Evolutionary conservation across 2,797 vertebrate genomes (phyloP), one percentile per base, ranked within the genome.

Genomic region (Monodelphis domestica): DNA sequence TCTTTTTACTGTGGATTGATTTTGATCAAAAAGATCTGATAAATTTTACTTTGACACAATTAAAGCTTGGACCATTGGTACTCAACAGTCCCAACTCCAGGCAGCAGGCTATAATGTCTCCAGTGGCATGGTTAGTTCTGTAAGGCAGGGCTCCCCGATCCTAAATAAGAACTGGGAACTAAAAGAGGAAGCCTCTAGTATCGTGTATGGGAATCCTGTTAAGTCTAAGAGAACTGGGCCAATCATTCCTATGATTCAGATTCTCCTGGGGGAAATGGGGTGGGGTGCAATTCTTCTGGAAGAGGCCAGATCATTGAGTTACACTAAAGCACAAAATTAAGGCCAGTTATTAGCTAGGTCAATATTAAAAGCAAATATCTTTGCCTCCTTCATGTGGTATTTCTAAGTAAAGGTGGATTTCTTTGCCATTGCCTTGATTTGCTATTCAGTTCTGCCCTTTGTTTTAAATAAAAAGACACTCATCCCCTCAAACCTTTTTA

Each of bases 401-500:
- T 50, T 45, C 70, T 50, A 84, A 45, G 70, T 50, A 26, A 50
- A 84, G 33, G 70, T 26, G 15, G 70, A 45, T 84, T 84, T 84
- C 33, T 84, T 26, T 50, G 38, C 10, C 1, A 26, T 45, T 84
- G 70, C 24, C 21, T 84, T 50, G n/a, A 14, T 1, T 52, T 2
- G 0, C 0, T 52, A 7, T 7, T 26, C 24, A 11, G 3, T 21
- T 2, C 6, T n/a, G 17, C 1, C 15, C 15, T 17, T 5, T 5
- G 15, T 84, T 50, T 10, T 1, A 1, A 38, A 26, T 9, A 57
- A 50, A 17, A 55, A 56, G 52, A 4, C 38, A 28, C 89, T 53
- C 78, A 9, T 3, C n/a, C 28, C 15, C 51, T 10, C n/a, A 52
- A 1, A 1, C 11, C n/a, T 4, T 26, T 38, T 57, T 33, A 2